Base-by-base conservation (phyloP, 2,888 invertebrate genomes). In the Eupithecia dodoneata region DNA sequence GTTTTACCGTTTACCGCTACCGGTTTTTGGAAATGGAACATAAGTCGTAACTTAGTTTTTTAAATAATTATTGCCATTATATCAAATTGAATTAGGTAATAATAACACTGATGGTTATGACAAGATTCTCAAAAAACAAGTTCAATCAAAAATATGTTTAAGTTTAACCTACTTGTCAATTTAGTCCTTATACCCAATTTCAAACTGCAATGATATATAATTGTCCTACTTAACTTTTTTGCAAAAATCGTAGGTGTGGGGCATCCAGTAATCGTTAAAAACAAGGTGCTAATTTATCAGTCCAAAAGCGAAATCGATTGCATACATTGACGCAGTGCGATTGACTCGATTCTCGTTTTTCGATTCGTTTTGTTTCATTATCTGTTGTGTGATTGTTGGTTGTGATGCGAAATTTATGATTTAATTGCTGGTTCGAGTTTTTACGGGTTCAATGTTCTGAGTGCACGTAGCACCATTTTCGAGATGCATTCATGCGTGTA, bases 321-420 rank as follows among this genome's bases (percentile, higher is more conserved):
- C 89, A 90, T 87, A 89, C 88, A 89, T 87, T 88, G 90, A 90
- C 85, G 86, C 78, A 80, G 78, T 82, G 84, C 82, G 84, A 84
- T 81, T 82, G 81, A 81, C 80, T 82, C 81, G 80, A 81, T 81
- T 81, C 81, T 81, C 77, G 80, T 81, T 88, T 88, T 79, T 88
- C 89, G 89, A 90, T 91, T 92, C 91, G 88, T 92, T 93, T 92
- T 92, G 92, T 93, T 92, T 91, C 91, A 92, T 93, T 93, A 92
- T 94, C 91, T 91, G 91, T 89, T 89, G 91, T 92, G 90, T 94
- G 94, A 94, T 94, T 94, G 94, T 94, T 90, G 93, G 94, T 93
- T 94, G 90, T 90, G 92, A 91, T 91, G 91, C 87, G 89, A 91
- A 92, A 94, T 94, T 94, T 94, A 94, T 94, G 93, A 93, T 94